These are phyloP conservation scores for Solen grandis DNA, from an alignment of 1,140 invertebrate genomes.

Conservation along the genomic window DNA sequence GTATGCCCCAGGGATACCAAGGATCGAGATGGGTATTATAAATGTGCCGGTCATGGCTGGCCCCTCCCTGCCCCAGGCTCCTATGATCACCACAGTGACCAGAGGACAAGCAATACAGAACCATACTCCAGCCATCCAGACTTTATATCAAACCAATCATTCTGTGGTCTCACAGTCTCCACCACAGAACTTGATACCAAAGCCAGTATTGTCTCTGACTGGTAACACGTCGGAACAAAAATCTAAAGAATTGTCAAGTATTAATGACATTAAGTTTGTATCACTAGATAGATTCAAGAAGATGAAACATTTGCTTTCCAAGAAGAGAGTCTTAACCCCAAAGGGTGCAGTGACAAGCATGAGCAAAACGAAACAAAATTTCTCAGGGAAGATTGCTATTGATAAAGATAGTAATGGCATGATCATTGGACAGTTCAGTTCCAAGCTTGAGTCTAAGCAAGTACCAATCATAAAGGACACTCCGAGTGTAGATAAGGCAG, in stretches of 20 bases:
- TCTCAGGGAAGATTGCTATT: neutral
- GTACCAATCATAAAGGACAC: too few species aligned
- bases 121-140: too few species aligned
- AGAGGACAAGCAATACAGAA: too few species aligned
- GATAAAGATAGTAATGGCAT: constrained; percentile 7
- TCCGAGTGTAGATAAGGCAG: too few species aligned
- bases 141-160: too few species aligned
- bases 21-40: neutral
- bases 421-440: neutral
- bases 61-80: too few species aligned
- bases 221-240: too few species aligned
- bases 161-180: too few species aligned
- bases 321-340: neutral
- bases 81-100: too few species aligned
- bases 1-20: neutral
- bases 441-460: neutral
- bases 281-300: neutral
- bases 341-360: neutral
- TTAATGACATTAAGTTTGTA: neutral
- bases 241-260: too few species aligned
- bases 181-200: too few species aligned
- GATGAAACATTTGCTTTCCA: neutral
- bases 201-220: too few species aligned
- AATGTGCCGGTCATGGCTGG: constrained; percentile 16
- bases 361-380: neutral